Conservation (phyloP, 1,140 invertebrate species). For the Drosophila persimilis region DNA sequence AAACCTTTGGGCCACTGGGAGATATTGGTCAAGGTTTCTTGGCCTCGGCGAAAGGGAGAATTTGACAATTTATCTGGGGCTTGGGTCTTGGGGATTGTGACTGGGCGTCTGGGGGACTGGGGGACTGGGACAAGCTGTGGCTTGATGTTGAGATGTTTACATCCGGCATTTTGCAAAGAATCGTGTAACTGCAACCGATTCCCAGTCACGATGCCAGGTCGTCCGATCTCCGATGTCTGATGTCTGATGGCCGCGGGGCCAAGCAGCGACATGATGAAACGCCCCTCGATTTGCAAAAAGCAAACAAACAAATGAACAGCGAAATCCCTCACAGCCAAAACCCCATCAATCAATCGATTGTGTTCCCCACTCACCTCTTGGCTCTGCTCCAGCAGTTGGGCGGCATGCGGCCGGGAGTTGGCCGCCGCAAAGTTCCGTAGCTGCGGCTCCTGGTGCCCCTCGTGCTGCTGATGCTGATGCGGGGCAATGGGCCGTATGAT, state of each 20-base stretch:
- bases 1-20: slow-evolving; percentile 21
- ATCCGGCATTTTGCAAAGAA: slow-evolving; percentile 76
- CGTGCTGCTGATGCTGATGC: slow-evolving; percentile 73
- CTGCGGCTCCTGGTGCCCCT: slow-evolving; percentile 74
- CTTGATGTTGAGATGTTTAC: slow-evolving; percentile 34
- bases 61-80: slow-evolving; percentile 63
- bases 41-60: slow-evolving; percentile 69
- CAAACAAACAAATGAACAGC: slow-evolving; percentile 41
- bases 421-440: slow-evolving; percentile 73
- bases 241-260: slow-evolving; percentile 54
- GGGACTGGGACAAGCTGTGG: slow-evolving; percentile 2
- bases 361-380: slow-evolving; percentile 68
- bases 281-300: slow-evolving; percentile 40
- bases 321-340: slow-evolving; percentile 7
- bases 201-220: slow-evolving; percentile 63
- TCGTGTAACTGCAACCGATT: slow-evolving; percentile 72
- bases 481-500: slow-evolving; percentile 77
- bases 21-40: slow-evolving; percentile 75
- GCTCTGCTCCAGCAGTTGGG: slow-evolving; percentile 75
- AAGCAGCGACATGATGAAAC: slow-evolving; percentile 46
- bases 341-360: slow-evolving; percentile 36
- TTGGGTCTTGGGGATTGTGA: slow-evolving; percentile 29
- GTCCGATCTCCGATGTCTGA: slow-evolving; percentile 47
- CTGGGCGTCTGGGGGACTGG: slow-evolving; percentile 27
- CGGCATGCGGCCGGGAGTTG: slow-evolving; percentile 71